Conservation (phyloP, 2,113 vertebrate genomes). For the Cacatua alba region DNA sequence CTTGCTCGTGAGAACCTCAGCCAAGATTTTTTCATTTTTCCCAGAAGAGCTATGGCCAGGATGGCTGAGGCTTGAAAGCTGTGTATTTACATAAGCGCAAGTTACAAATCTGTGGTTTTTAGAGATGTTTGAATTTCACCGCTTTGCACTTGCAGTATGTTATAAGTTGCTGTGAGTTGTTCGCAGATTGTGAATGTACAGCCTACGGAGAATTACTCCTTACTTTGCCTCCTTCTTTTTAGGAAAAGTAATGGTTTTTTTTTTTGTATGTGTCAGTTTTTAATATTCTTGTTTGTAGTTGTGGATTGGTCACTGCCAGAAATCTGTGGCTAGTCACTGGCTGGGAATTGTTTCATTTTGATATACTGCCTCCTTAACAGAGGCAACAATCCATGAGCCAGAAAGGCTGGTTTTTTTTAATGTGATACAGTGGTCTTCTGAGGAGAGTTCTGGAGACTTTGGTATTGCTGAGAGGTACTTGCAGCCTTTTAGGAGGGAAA, state of each 20-base stretch:
- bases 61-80: constrained; percentile 50
- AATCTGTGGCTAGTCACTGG: constrained; percentile 32
- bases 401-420: constrained; percentile 46
- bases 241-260: constrained; percentile 28
- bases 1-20: constrained; percentile 29
- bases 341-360: constrained; percentile 40
- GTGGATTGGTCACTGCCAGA: constrained; percentile 44
- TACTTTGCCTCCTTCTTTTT: constrained; percentile 31
- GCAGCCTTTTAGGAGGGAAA: background rate
- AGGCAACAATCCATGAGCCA: background rate
- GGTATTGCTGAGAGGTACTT: background rate
- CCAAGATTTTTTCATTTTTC: constrained; percentile 57
- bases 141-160: constrained; percentile 61
- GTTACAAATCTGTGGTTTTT: constrained; percentile 77
- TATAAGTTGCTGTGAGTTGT: constrained; percentile 60
- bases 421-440: background rate
- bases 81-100: constrained; percentile 75
- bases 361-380: background rate
- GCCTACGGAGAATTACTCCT: constrained; percentile 61
- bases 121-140: constrained; percentile 74
- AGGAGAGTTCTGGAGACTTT: background rate
- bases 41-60: constrained; percentile 44
- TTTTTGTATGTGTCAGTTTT: background rate
- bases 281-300: constrained; percentile 33
- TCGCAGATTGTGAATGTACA: constrained; percentile 52